Base-by-base conservation (phyloP, 2,797 vertebrate genomes). In the Peromyscus attwateri region DNA sequence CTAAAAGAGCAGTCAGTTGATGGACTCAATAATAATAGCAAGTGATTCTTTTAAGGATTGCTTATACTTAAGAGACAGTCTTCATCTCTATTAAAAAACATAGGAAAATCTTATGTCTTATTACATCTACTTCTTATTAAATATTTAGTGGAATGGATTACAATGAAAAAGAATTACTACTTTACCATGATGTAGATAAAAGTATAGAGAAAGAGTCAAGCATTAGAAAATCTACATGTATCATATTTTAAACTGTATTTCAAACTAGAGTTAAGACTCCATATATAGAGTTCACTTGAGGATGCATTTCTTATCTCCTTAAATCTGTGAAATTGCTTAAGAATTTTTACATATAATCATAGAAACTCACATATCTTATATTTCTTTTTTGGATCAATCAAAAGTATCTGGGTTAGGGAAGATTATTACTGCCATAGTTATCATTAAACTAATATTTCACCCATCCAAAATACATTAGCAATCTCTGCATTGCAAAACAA, bases 301-400 rank as follows among this genome's bases (percentile, higher is more conserved):
- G 57, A 77, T 49, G 1, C 46, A 37, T 31, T 83, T 95, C 57
- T 95, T 91, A 62, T 60, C 92, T 88, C 94, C 93, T 77, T 91
- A 92, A 92, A 81, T 70, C 77, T 62, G 57, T 60, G 34, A 96
- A 95, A 29, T 94, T 81, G 64, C 80, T 95, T 84, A 87, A 89
- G 81, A 37, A 1, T 60, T 79, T 95, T 96, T 91, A 23, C 14
- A 31, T 87, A 21, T 70, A 93, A 91, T 95, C 82, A 96, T 92
- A 64, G 89, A 95, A 92, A 96, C 91, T 95, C 55, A 68, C 31
- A 92, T 87, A 75, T 92, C 70, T 85, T 95, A 80, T 31, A 83
- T 93, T 96, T 96, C 87, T 95, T 89, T 73, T 71, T 92, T 91
- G 52, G 95, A 94, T 46, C 62, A 82, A 93, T 92, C 66, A 93